These are phyloP conservation scores for Syrista parreyssii DNA, from an alignment of 2,888 invertebrate genomes.

Conservation along the genomic window DNA sequence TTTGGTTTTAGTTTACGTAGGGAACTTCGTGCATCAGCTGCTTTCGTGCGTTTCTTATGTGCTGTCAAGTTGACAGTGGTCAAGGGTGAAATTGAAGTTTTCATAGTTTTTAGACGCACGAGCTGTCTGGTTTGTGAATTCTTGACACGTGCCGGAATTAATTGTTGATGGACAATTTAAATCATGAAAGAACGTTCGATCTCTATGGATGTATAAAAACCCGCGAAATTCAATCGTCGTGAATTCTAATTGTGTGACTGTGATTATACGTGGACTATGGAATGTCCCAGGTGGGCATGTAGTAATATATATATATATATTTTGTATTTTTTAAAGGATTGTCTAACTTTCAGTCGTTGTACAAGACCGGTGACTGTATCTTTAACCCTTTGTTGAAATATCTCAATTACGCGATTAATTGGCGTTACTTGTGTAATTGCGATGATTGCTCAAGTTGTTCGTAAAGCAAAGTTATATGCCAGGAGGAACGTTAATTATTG, in stretches of 20 bases:
- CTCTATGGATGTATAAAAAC: background rate
- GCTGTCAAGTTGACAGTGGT: background rate
- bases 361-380: background rate
- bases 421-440: background rate
- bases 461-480: background rate
- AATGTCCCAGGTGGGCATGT: background rate
- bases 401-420: background rate
- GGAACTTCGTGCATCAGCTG: slow-evolving; percentile 3
- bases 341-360: background rate
- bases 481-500: background rate
- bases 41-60: background rate
- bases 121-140: background rate
- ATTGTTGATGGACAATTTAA: background rate
- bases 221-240: background rate
- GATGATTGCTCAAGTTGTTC: background rate
- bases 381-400: background rate
- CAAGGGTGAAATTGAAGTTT: background rate
- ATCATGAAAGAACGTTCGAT: background rate
- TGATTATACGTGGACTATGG: background rate
- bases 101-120: background rate
- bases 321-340: background rate
- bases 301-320: background rate
- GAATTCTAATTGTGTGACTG: background rate
- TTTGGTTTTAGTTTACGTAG: slow-evolving; percentile 23
- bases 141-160: background rate